A percentile compares a stretch with the other conserved stretches of the same genome.
These are phyloP conservation scores for Megaceryle alcyon DNA, from an alignment of 2,797 vertebrate species.

Conservation along the genomic window DNA sequence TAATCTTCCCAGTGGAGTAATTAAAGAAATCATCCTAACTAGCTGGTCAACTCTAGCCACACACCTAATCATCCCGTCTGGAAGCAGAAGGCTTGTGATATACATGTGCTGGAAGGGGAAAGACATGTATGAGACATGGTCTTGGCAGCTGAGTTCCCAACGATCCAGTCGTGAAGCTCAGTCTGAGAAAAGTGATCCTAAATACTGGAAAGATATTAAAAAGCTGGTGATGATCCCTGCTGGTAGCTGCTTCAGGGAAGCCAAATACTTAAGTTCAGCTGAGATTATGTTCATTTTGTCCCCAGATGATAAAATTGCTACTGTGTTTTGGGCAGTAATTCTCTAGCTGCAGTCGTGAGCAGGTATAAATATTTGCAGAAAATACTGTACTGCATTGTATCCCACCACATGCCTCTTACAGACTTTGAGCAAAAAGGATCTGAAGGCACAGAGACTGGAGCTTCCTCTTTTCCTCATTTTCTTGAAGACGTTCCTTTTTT, in stretches of 20 bases:
- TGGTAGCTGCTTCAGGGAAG: background rate
- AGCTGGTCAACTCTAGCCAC: background rate
- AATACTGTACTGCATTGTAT: background rate
- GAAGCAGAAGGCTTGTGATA: background rate
- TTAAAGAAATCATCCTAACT: conserved; percentile 39
- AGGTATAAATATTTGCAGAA: background rate
- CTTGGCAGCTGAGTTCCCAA: background rate
- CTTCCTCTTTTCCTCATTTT: background rate
- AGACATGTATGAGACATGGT: background rate
- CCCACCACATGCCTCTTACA: background rate
- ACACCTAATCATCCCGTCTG: conserved; percentile 44
- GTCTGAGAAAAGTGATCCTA: background rate
- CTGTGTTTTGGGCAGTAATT: background rate
- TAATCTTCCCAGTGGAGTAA: conserved; percentile 28
- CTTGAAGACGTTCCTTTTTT: background rate
- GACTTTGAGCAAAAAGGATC: background rate
- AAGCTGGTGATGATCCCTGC: background rate
- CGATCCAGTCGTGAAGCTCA: background rate
- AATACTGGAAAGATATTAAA: background rate
- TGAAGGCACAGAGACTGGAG: background rate
- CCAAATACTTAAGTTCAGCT: background rate
- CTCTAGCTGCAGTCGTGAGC: background rate
- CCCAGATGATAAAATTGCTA: background rate
- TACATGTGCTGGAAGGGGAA: background rate
- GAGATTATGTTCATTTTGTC: background rate